Evolutionary conservation across 2,797 vertebrate genomes (phyloP).

Genomic region (Macropus fuliginosus): DNA sequence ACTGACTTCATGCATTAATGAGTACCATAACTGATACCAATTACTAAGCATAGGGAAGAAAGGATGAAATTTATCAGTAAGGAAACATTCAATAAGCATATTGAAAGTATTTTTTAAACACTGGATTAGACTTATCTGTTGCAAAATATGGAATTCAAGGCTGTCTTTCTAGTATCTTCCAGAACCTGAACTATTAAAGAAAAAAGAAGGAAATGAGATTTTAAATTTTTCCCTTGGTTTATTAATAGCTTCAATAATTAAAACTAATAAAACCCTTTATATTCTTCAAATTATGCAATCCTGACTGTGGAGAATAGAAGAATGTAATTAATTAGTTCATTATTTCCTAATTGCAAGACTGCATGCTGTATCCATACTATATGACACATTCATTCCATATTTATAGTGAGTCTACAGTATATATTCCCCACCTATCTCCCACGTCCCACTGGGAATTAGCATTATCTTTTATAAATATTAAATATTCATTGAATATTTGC

Average conservation of each 20-base stretch:
- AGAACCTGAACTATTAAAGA: conserved; percentile 15
- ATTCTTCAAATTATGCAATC: conserved; percentile 58
- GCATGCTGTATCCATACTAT: neutral
- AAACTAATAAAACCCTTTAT: conserved; percentile 62
- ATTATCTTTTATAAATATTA: neutral
- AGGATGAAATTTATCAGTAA: neutral
- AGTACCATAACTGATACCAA: neutral
- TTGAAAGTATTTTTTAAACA: neutral
- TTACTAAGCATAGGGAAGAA: conserved; percentile 19
- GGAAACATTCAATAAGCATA: neutral
- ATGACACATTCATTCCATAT: neutral
- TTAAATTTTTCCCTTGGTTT: conserved; percentile 41
- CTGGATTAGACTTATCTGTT: neutral
- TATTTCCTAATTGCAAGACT: conserved; percentile 44
- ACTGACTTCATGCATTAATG: neutral
- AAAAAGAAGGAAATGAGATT: conserved; percentile 30
- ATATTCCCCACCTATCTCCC: neutral
- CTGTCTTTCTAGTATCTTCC: neutral
- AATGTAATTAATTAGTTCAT: conserved; percentile 59
- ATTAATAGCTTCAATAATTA: conserved; percentile 68
- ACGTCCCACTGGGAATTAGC: neutral
- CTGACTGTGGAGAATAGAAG: conserved; percentile 42
- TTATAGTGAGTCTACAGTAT: neutral
- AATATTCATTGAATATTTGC: neutral
- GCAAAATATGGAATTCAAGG: conserved; percentile 21